Conservation (phyloP, 2,888 invertebrate species). For the Empis livida region DNA sequence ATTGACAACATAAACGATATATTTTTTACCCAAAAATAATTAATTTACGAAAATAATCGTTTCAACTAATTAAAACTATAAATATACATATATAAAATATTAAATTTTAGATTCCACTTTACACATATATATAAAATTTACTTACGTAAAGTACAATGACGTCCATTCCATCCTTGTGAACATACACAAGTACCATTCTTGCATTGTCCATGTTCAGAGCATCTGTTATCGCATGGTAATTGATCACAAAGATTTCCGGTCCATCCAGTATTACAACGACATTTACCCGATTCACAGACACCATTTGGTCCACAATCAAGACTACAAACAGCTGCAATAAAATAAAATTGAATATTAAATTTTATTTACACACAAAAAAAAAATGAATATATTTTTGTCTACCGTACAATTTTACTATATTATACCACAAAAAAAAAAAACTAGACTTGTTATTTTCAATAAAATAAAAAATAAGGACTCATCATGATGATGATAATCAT, state of each 20-base stretch:
- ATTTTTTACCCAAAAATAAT: neutral
- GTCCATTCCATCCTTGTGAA: constrained; percentile 96
- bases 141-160: constrained; percentile 94
- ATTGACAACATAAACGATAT: too few relatives aligned
- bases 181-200: constrained; percentile 97
- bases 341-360: neutral
- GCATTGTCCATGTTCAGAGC: constrained; percentile 92
- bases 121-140: constrained; percentile 16
- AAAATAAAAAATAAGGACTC: too few relatives aligned
- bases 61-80: too few relatives aligned
- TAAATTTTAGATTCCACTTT: neutral
- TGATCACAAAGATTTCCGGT: constrained; percentile 85
- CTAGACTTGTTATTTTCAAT: too few relatives aligned
- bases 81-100: neutral
- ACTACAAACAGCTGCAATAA: constrained; percentile 66
- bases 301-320: constrained; percentile 90
- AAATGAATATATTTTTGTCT: too few relatives aligned
- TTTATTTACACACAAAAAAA: neutral
- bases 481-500: too few relatives aligned
- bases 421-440: too few relatives aligned
- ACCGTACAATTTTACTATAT: too few relatives aligned
- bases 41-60: too few relatives aligned
- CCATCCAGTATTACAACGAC: constrained; percentile 88
- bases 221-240: constrained; percentile 79
- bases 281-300: constrained; percentile 82